Percentiles rank a stretch among this genome's conserved stretches.
These are phyloP conservation scores for Poeciliopsis turrubarensis DNA, from an alignment of 2,113 vertebrate species.

Conservation along the genomic window DNA sequence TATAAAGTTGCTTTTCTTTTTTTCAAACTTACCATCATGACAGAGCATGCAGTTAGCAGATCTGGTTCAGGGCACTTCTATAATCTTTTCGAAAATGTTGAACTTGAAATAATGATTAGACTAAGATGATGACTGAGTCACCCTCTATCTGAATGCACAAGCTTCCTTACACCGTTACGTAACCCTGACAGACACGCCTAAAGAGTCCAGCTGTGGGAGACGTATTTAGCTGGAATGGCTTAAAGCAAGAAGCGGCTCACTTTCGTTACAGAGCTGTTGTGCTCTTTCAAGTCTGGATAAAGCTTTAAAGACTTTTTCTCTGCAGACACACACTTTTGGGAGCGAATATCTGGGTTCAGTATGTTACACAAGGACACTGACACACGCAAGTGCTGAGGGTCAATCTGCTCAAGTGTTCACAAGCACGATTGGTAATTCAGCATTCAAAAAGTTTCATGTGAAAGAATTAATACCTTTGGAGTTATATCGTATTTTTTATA, in stretches of 20 bases:
- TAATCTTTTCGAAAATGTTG: constrained; percentile 57
- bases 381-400: no score
- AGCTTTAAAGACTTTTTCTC: no score
- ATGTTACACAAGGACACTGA: no score
- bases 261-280: constrained; percentile 14
- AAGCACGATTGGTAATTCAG: no score
- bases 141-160: constrained; percentile 53
- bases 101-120: constrained; percentile 60
- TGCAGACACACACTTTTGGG: no score
- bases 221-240: constrained; percentile 21
- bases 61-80: constrained; percentile 14
- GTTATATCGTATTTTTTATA: background rate
- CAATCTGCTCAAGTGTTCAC: no score
- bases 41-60: constrained; percentile 29
- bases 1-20: constrained; percentile 1
- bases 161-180: constrained; percentile 57
- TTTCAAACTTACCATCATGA: constrained; percentile 18
- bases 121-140: constrained; percentile 56
- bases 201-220: constrained; percentile 53
- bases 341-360: no score
- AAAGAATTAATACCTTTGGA: no score
- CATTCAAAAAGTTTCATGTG: no score
- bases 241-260: constrained; percentile 36
- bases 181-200: constrained; percentile 61
- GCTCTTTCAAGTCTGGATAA: background rate